These are phyloP conservation scores for Anadara kagoshimensis DNA, from an alignment of 1,140 invertebrate species.

Conservation along the genomic window DNA sequence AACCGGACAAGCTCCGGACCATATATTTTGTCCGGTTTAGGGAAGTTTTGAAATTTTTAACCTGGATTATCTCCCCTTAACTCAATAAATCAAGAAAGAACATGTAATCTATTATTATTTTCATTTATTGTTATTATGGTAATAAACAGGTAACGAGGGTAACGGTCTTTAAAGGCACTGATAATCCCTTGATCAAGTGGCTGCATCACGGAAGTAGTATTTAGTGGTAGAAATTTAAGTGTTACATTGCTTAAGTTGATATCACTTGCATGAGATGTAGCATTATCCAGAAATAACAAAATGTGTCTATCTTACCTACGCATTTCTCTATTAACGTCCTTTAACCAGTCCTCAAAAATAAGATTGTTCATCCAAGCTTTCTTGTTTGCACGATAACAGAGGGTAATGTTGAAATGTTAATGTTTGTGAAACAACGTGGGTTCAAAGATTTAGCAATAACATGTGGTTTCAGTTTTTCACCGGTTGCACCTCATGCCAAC, in stretches of 20 bases:
- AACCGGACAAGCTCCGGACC: too few relatives aligned
- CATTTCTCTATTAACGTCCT: constrained; percentile 15
- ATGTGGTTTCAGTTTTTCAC: constrained; percentile 50
- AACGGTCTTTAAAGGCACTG: background rate
- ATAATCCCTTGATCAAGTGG: constrained; percentile 28
- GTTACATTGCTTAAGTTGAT: constrained; percentile 17
- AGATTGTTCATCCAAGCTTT: constrained; percentile 37
- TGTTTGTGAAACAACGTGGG: constrained; percentile 35
- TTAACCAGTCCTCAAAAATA: constrained; percentile 15
- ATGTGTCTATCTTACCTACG: constrained; percentile 18
- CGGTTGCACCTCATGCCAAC: constrained; percentile 32
- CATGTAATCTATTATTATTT: too few relatives aligned
- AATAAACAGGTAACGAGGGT: background rate
- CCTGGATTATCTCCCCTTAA: too few relatives aligned
- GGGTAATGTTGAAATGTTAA: constrained; percentile 29
- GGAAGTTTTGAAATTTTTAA: too few relatives aligned
- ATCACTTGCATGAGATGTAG: constrained; percentile 15
- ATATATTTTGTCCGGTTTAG: too few relatives aligned
- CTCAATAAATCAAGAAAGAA: too few relatives aligned
- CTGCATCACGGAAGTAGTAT: constrained; percentile 16
- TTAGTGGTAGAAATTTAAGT: constrained; percentile 10
- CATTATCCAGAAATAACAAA: constrained; percentile 29
- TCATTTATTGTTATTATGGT: too few relatives aligned
- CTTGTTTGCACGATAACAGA: constrained; percentile 36
- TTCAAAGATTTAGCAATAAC: constrained; percentile 43